Conservation (phyloP, 2,888 invertebrate species). For the Idaea aversata region DNA sequence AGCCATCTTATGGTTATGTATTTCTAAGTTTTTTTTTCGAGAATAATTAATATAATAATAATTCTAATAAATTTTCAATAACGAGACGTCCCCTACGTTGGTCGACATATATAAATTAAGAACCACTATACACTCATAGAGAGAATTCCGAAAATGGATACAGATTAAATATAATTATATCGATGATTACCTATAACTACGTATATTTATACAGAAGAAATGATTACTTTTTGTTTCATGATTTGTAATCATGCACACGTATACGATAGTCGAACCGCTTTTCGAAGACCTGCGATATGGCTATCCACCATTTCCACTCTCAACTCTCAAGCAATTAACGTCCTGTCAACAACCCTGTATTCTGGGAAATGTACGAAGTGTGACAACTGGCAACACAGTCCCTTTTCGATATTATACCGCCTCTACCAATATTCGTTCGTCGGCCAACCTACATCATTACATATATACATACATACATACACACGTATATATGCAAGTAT, state of each 20-base stretch:
- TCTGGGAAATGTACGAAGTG: slow-evolving; percentile 44
- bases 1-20: slow-evolving; percentile 77
- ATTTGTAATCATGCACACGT: slow-evolving; percentile 77
- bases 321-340: slow-evolving; percentile 32
- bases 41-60: slow-evolving; percentile 68
- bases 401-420: slow-evolving; percentile 46
- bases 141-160: slow-evolving; percentile 80
- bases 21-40: slow-evolving; percentile 69
- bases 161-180: slow-evolving; percentile 78
- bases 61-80: slow-evolving; percentile 78
- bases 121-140: slow-evolving; percentile 80
- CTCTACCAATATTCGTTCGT: slow-evolving; percentile 34
- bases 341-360: slow-evolving; percentile 64
- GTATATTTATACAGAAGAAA: slow-evolving; percentile 75
- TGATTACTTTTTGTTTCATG: slow-evolving; percentile 67
- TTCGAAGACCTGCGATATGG: slow-evolving; percentile 70
- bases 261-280: slow-evolving; percentile 76
- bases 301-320: slow-evolving; percentile 48
- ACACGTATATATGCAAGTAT: not conserved
- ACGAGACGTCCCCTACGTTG: slow-evolving; percentile 79
- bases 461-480: not conserved
- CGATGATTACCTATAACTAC: slow-evolving; percentile 76
- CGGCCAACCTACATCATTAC: slow-evolving; percentile 26
- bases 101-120: slow-evolving; percentile 79
- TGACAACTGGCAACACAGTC: slow-evolving; percentile 48